Base-by-base conservation (phyloP, 2,888 invertebrate genomes). In the Sphecodes monilicornis region DNA sequence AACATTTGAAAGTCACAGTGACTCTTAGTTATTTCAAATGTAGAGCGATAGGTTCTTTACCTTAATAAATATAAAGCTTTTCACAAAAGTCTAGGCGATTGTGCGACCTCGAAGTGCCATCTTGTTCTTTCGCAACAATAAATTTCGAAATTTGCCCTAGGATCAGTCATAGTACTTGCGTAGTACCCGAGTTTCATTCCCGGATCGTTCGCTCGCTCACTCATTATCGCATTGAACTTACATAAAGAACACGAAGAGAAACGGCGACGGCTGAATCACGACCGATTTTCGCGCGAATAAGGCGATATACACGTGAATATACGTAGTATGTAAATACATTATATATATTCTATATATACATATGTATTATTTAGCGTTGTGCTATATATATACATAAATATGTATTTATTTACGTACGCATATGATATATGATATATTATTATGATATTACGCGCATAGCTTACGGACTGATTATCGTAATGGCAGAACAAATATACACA, bases 401-500 rank as follows among this genome's bases (percentile, higher is more conserved):
- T 86, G 80, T 88, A 89, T 90, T 86, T 90, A 89, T 87, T 83
- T 89, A 90, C 86, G 89, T 91, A 90, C 86, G 80, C 87, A 90
- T 88, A 88, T 86, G 85, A 91, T 90, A 86, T 82, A 88, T 85
- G 71, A 86, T 86, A 90, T 80, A 87, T 89, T 86, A 88, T 86
- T 78, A 91, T 92, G 92, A 92, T 90, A 92, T 90, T 92, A 92
- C 88, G 91, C 89, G 92, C 90, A 93, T 94, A 94, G 94, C 93
- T 94, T 93, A 93, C 93, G 91, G 94, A 94, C 94, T 94, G 94
- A 94, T 93, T 94, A 94, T 91, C 91, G 88, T 93, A 93, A 93
- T 87, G 89, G 74, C 89, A 86, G 86, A 85, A 69, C 74, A 81
- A 70, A 81, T 81, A 77, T n/a, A 50, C 46, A 46, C 18, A 46